A percentile compares a stretch with the other conserved stretches of the same genome.
Evolutionary conservation across 2,113 vertebrate genomes (phyloP).

Genomic region (Leucoraja erinaceus): DNA sequence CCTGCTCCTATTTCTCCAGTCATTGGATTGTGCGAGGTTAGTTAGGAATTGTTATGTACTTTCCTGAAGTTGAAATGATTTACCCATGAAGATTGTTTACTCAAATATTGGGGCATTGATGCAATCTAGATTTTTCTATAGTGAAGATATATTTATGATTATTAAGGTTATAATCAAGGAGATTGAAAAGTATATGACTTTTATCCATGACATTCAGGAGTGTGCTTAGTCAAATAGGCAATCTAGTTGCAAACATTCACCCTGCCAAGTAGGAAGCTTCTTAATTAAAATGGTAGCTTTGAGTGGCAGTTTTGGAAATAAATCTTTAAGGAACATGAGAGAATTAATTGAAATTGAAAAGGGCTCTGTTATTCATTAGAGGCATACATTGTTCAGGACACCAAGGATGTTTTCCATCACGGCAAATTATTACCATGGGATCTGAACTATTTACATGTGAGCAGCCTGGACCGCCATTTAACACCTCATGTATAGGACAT

Average conservation of each 20-base stretch:
- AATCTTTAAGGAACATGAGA: neutral
- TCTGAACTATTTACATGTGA: neutral
- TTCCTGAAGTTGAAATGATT: neutral
- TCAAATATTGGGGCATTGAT: neutral
- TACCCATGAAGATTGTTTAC: neutral
- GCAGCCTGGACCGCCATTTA: neutral
- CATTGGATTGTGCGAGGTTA: too few species aligned
- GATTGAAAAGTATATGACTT: neutral
- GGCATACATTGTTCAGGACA: neutral
- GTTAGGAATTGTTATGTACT: neutral
- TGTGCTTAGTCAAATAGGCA: neutral
- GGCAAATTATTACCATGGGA: neutral
- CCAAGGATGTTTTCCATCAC: neutral
- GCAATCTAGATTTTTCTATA: neutral
- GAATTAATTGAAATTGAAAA: neutral
- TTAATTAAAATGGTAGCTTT: neutral
- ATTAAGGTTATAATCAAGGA: neutral
- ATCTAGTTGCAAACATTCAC: neutral
- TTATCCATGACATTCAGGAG: neutral
- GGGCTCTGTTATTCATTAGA: neutral
- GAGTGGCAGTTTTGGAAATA: neutral
- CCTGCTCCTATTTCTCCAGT: too few species aligned
- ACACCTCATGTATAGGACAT: neutral
- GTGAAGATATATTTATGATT: neutral
- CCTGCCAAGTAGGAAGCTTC: neutral